Evolutionary conservation across 2,888 invertebrate species (phyloP), one percentile per base, ranked within the genome.

Genomic region (Biston stratarius): DNA sequence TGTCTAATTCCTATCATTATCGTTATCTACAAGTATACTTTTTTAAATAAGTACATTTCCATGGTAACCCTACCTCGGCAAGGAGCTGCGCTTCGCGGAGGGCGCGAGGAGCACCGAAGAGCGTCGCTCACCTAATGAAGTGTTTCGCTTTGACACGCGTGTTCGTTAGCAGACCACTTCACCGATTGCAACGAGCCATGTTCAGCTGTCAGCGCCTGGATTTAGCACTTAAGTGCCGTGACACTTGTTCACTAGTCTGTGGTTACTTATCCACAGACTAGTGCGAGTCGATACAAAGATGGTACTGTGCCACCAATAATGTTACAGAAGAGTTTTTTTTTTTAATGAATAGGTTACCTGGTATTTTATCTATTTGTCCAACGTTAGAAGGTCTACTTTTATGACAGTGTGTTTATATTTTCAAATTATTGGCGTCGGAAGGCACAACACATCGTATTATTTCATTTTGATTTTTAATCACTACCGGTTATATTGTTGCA

Each of bases 111-210:
- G 82, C 77, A 76, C 62, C 74, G 77, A 79, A 78, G 82, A 84
- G 88, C 84, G 83, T 79, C 87, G 88, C 90, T 92, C 92, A 91
- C 88, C 91, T 94, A 94, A 93, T 94, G 92, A 93, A 94, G 93
- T 92, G 92, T 91, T 68, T 91, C 90, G 91, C 92, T 93, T 93
- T 94, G 93, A 92, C 92, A 92, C 92, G 92, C 91, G 91, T 89
- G 90, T 93, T 94, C 92, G 92, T 93, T 93, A 93, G 91, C 92
- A 86, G 88, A 91, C 91, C 91, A 91, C 92, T 93, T 85, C 84
- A 89, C 81, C 34, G 60, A 84, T 87, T 80, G 86, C 85, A 81
- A 83, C 88, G 87, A 87, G 84, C 84, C 87, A 84, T 87, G 89
- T 85, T 90, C 91, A 90, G 89, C 87, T 91, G 91, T 89, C 91